These are phyloP conservation scores for Beroe forskalii DNA, from an alignment of 37 sponge, comb jelly and placozoan genomes.

Conservation along the genomic window DNA sequence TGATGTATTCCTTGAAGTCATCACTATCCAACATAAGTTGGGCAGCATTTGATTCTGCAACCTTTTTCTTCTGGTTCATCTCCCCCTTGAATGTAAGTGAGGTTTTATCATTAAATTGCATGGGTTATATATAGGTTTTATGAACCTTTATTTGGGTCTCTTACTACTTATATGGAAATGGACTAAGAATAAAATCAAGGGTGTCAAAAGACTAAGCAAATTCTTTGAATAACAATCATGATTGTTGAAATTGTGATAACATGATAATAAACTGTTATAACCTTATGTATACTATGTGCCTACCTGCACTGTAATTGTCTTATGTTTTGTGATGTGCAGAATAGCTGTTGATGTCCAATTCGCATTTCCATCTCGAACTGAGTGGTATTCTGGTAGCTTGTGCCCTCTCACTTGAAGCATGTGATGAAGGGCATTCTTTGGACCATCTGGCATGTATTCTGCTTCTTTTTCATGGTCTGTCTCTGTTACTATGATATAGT, in stretches of 20 bases:
- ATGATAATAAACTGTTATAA: too few species aligned
- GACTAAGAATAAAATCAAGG: too few species aligned
- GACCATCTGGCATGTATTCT: conserved; percentile 51
- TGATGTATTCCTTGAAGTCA: conserved; percentile 56
- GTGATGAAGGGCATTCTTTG: conserved; percentile 54
- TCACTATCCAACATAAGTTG: conserved; percentile 55
- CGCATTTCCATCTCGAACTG: conserved; percentile 3
- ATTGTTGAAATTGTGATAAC: too few species aligned
- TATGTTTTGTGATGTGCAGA: conserved; percentile 17
- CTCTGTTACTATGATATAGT: conserved; percentile 32
- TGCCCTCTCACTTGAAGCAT: conserved; percentile 51
- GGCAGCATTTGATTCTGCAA: conserved; percentile 60
- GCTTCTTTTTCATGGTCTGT: conserved; percentile 34
- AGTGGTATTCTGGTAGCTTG: conserved; percentile 30
- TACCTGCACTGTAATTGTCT: conserved; percentile 60
- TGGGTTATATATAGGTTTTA: too few species aligned
- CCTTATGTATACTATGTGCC: not conserved
- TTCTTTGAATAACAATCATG: too few species aligned
- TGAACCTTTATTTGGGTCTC: too few species aligned
- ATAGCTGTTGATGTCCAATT: conserved; percentile 48
- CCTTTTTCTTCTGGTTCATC: conserved; percentile 25
- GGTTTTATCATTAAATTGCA: not conserved
- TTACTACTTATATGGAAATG: too few species aligned
- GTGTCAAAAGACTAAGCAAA: too few species aligned
- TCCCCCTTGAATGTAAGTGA: conserved; percentile 32